Evolutionary conservation across 1,140 invertebrate species (phyloP).

Genomic region (Marisa cornuarietis): DNA sequence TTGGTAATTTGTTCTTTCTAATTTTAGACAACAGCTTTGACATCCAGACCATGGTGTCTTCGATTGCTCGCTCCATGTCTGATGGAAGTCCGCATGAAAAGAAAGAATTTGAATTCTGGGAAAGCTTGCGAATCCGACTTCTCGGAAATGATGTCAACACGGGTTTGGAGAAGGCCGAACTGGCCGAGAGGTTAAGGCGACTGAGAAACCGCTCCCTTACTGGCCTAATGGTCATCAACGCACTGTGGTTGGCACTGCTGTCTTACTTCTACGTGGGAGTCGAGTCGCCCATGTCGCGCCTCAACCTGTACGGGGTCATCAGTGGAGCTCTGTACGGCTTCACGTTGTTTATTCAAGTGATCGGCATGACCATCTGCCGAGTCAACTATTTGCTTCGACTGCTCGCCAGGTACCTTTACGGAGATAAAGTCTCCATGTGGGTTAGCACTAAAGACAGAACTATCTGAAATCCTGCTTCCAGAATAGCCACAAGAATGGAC

Average conservation of each 20-base stretch:
- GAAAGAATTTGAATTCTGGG: slow-evolving; percentile 40
- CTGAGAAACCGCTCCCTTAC: slow-evolving; percentile 36
- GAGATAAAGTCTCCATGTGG: slow-evolving; percentile 34
- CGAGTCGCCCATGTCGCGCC: slow-evolving; percentile 32
- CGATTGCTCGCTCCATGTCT: slow-evolving; percentile 18
- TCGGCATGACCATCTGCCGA: slow-evolving; percentile 40
- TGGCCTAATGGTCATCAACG: slow-evolving; percentile 35
- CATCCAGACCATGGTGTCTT: slow-evolving; percentile 22
- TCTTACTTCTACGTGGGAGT: slow-evolving; percentile 43
- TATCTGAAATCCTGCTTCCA: not conserved
- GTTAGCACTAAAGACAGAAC: slow-evolving; percentile 14
- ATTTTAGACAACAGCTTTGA: slow-evolving; percentile 17
- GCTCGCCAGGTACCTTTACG: slow-evolving; percentile 33
- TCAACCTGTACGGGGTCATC: slow-evolving; percentile 48
- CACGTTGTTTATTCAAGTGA: slow-evolving; percentile 40
- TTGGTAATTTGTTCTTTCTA: too few species aligned
- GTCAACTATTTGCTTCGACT: slow-evolving; percentile 31
- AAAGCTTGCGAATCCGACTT: slow-evolving; percentile 18
- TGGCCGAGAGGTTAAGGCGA: slow-evolving; percentile 30
- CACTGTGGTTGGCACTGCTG: slow-evolving; percentile 39
- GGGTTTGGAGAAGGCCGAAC: slow-evolving; percentile 34
- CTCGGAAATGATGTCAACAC: slow-evolving; percentile 41
- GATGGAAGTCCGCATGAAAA: slow-evolving; percentile 30
- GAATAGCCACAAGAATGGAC: not conserved
- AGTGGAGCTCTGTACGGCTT: slow-evolving; percentile 50